Evolutionary conservation across 2,113 vertebrate species (phyloP).

Genomic region (Microcebus lehilahytsara): DNA sequence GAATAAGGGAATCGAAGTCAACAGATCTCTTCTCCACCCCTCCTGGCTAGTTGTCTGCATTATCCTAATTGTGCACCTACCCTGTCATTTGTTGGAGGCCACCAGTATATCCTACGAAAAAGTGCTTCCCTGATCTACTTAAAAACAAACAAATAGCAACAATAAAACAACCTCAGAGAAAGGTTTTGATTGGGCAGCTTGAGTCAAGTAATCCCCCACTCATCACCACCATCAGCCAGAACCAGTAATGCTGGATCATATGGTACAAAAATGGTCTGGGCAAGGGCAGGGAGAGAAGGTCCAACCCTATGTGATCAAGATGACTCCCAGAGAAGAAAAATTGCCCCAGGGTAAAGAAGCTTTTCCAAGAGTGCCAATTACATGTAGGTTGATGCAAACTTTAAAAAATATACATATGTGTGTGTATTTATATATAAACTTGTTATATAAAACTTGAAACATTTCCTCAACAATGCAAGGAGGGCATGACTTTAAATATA

Average conservation of each 20-base stretch:
- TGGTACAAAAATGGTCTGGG: background rate
- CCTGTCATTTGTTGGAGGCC: background rate
- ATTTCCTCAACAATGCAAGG: background rate
- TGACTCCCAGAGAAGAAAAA: background rate
- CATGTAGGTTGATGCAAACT: background rate
- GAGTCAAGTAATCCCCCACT: background rate
- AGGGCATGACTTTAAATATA: background rate
- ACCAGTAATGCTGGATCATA: background rate
- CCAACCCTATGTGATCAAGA: background rate
- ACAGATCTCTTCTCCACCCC: background rate
- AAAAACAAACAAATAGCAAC: too few relatives aligned
- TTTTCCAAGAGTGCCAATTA: background rate
- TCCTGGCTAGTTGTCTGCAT: background rate
- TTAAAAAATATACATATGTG: background rate
- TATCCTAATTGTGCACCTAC: background rate
- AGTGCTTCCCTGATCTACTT: background rate
- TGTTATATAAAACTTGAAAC: background rate
- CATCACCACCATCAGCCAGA: background rate
- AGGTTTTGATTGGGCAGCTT: background rate
- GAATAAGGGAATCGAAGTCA: background rate
- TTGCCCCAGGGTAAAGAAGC: background rate
- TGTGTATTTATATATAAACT: background rate
- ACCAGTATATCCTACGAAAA: background rate
- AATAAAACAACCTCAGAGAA: background rate
- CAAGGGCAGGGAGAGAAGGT: background rate